Conservation (phyloP, 2,888 invertebrate species). For the Caenorhabditis becei region DNA sequence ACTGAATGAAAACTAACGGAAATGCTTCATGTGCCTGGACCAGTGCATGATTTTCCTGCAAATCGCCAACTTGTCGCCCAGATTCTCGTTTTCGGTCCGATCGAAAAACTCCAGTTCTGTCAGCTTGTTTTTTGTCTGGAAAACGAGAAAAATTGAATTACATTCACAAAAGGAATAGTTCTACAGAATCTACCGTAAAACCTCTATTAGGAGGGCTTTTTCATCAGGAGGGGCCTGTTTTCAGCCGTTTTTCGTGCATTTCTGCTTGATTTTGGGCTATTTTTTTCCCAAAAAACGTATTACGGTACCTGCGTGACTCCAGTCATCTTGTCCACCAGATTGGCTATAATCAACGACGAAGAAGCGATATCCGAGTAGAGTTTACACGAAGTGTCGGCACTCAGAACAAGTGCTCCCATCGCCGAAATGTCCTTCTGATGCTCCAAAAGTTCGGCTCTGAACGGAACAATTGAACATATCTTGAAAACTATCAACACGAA, state of each 20-base stretch:
- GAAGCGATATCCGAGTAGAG: conserved; percentile 55
- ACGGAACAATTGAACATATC: no score
- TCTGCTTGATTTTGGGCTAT: no score
- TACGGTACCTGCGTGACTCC: conserved; percentile 6
- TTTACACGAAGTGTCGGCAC: conserved; percentile 41
- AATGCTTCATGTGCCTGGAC: conserved; percentile 52
- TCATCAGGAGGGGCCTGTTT: no score
- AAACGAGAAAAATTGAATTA: neutral
- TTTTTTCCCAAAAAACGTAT: neutral
- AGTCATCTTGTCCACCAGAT: conserved; percentile 51
- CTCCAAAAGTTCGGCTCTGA: conserved; percentile 46
- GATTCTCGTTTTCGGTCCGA: conserved; percentile 35
- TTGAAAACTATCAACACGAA: no score
- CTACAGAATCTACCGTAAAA: no score
- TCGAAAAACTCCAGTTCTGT: conserved; percentile 39
- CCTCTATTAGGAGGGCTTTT: no score
- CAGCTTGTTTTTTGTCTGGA: conserved; percentile 30
- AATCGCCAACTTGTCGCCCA: conserved; percentile 47
- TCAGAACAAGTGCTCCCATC: conserved; percentile 43
- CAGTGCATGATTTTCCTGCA: conserved; percentile 52
- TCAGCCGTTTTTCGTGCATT: no score
- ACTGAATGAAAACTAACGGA: conserved; percentile 20
- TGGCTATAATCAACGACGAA: conserved; percentile 38
- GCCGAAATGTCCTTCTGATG: conserved; percentile 40
- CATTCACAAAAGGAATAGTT: no score